Evolutionary conservation across 2,113 vertebrate species (phyloP).

Genomic region (Centrocercus urophasianus): DNA sequence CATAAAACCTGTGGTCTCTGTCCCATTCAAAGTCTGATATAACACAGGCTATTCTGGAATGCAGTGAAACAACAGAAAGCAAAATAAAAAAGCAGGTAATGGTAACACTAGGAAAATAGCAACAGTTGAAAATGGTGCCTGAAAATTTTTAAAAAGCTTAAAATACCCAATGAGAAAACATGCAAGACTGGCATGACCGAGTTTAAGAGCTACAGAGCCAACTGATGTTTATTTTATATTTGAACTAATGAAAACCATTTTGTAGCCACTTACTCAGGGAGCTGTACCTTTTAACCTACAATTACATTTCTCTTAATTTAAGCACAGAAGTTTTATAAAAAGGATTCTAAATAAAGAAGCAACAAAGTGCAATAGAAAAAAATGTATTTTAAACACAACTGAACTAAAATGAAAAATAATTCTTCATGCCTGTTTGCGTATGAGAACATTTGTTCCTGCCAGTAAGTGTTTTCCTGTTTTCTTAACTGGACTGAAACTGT

Average conservation of each 20-base stretch:
- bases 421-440: not conserved
- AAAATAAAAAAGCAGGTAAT: not conserved
- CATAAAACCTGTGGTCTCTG: not conserved
- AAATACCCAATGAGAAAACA: not conserved
- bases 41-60: not conserved
- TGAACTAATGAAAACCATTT: conserved; percentile 19
- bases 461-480: not conserved
- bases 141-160: not conserved
- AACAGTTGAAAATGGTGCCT: not conserved
- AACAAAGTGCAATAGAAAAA: not conserved
- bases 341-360: not conserved
- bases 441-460: not conserved
- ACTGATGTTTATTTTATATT: not conserved
- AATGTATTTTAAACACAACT: not conserved
- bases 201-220: not conserved
- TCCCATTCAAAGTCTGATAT: not conserved
- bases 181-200: not conserved
- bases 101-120: not conserved
- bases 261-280: not conserved
- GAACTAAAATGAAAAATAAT: not conserved
- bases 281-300: not conserved
- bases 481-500: not conserved
- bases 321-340: not conserved
- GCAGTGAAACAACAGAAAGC: not conserved
- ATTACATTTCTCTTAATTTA: not conserved